Conservation (phyloP, 2,113 vertebrate genomes). For the Camelus dromedarius region DNA sequence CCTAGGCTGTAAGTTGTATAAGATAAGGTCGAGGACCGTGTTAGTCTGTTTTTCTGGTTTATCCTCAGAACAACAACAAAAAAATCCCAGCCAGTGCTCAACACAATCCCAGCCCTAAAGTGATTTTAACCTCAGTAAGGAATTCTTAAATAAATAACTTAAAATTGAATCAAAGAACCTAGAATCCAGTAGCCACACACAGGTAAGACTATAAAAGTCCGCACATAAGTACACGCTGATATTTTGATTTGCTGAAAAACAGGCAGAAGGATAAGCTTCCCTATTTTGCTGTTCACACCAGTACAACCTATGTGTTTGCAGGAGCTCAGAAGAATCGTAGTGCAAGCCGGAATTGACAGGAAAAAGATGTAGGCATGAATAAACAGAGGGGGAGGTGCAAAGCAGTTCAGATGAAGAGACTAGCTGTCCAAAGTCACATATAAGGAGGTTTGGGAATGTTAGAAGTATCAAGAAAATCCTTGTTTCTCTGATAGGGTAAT, state of each 20-base stretch:
- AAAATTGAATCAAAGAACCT: not conserved
- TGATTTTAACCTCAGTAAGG: not conserved
- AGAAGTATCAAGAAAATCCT: not conserved
- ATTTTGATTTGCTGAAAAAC: constrained; percentile 21
- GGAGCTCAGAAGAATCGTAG: not conserved
- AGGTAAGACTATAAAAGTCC: not conserved
- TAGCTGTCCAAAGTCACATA: not conserved
- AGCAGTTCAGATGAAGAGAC: not conserved
- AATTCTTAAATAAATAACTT: constrained; percentile 4
- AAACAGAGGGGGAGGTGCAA: not conserved
- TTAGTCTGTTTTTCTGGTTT: not conserved
- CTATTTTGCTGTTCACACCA: not conserved
- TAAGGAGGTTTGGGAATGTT: not conserved
- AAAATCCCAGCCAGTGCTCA: not conserved
- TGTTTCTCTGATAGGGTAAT: not conserved
- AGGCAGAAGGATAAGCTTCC: not conserved
- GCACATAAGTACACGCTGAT: not conserved
- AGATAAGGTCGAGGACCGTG: not conserved
- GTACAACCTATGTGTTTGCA: not conserved
- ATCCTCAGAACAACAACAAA: not conserved
- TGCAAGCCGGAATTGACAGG: not conserved
- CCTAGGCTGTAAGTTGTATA: not conserved
- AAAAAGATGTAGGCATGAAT: not conserved
- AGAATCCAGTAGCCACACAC: not conserved
- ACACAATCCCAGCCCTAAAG: not conserved